Conservation (phyloP, 2,113 vertebrate genomes). For the Hipposideros armiger region DNA sequence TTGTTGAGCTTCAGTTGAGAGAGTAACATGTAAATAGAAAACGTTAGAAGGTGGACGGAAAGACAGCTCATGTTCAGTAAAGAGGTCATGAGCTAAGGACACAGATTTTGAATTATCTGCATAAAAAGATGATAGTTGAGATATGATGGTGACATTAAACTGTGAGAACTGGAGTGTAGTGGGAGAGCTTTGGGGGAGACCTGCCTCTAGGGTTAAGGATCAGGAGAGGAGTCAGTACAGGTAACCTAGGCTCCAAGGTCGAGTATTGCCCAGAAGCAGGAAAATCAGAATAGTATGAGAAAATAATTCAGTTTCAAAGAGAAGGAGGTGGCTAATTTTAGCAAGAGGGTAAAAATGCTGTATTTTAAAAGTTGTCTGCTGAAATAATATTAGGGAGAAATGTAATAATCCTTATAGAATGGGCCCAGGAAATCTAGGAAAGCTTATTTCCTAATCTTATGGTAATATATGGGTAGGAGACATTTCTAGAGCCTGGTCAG, state of each 20-base stretch:
- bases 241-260: not conserved
- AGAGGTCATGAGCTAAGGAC: not conserved
- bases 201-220: too few relatives aligned
- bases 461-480: not conserved
- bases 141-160: not conserved
- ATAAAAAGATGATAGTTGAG: not conserved
- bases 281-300: not conserved
- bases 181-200: not conserved
- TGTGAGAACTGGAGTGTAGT: not conserved
- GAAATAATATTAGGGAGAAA: not conserved
- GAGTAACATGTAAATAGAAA: not conserved
- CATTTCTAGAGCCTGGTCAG: not conserved
- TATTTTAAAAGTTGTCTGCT: not conserved
- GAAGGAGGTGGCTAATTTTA: not conserved
- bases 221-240: not conserved
- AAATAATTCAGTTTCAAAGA: conserved; percentile 33
- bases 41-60: not conserved
- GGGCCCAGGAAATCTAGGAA: not conserved
- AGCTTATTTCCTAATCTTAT: not conserved
- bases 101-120: not conserved
- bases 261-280: not conserved
- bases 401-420: not conserved
- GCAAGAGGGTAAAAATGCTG: not conserved
- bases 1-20: not conserved
- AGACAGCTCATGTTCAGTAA: not conserved